phyloP scores from a whole-genome alignment of 2,888 invertebrate genomes.

The Odontocolon sp. region DNA sequence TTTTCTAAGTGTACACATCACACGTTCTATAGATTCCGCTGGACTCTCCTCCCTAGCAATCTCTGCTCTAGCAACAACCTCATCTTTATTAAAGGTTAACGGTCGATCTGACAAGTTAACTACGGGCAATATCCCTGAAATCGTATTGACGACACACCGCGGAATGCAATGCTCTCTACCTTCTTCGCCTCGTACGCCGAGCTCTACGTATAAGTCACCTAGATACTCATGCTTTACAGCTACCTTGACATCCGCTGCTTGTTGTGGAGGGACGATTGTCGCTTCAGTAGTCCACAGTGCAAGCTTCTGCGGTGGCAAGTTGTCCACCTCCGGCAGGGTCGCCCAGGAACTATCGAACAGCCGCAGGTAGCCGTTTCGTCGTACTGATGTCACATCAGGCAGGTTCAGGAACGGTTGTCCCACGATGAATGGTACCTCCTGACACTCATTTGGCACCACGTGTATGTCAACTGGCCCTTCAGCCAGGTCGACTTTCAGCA shows the following conservation, averaged over 20 bases:
- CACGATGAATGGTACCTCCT: slow-evolving; percentile 35
- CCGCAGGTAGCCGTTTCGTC: slow-evolving; percentile 25
- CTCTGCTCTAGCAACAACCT: background rate
- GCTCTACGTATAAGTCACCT: slow-evolving; percentile 40
- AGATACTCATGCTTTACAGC: slow-evolving; percentile 26
- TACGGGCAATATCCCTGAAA: background rate
- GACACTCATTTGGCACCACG: slow-evolving; percentile 33
- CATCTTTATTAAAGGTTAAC: background rate
- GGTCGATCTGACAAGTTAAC: slow-evolving; percentile 19
- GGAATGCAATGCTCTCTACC: slow-evolving; percentile 32
- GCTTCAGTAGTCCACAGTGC: slow-evolving; percentile 20
- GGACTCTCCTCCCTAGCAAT: background rate
- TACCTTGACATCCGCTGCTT: slow-evolving; percentile 63
- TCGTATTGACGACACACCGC: slow-evolving; percentile 14
- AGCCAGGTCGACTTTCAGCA: slow-evolving; percentile 28
- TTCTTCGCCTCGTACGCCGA: slow-evolving; percentile 28
- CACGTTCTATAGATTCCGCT: background rate
- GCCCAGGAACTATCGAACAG: slow-evolving; percentile 35
- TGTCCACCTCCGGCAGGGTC: slow-evolving; percentile 29
- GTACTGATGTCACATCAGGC: slow-evolving; percentile 39
- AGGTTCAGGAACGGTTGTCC: slow-evolving; percentile 38
- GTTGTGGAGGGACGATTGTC: slow-evolving; percentile 53
- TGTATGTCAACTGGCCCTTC: too few relatives aligned
- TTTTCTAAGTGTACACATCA: background rate
- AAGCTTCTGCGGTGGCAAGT: slow-evolving; percentile 30